Base-by-base conservation (phyloP, 1,140 invertebrate genomes). In the Zeugodacus cucurbitae region DNA sequence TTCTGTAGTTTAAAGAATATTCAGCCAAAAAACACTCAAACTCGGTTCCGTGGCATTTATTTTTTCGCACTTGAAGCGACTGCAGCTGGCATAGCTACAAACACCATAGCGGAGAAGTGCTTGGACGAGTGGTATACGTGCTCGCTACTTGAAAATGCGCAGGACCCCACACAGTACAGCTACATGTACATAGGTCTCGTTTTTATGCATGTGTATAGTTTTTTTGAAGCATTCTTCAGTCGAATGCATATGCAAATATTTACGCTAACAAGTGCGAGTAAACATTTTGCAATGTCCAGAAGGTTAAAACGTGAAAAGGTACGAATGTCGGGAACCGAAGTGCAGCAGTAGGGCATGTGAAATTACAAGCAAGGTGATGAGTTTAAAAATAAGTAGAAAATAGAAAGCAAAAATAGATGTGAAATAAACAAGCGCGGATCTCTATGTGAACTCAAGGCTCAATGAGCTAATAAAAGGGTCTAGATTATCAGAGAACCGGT, bases 231-330 rank as follows among this genome's bases (percentile, higher is more conserved):
- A 74, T 74, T 41, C 37, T 74, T 74, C 70, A 74, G 37, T 74
- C 20, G 34, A 74, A n/a, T 74, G 70, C 14, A 74, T 74, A 74
- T 74, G 70, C 70, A 74, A 74, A 74, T 74, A 74, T 74, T 74
- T 74, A 74, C 37, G 34, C 37, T 74, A 37, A 74, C 70, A 74
- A 74, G 70, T 41, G 70, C 70, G 20, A 41, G 70, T 74, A 74
- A 74, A 74, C 17, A 74, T 74, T 74, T 74, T 74, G 70, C 37
- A 22, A 34, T 41, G 32, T 74, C 70, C 70, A 74, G 70, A 74
- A 54, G 37, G 37, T 74, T 22, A 32, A 34, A 20, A 8, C 14
- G 11, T 54, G 11, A 20, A 54, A 11, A 0, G 48, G 0, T 20
- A 54, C 17, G 2, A 54, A 54, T 54, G 11, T 11, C 14, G 48